A percentile compares a stretch with the other conserved stretches of the same genome.
phyloP scores from a whole-genome alignment of 2,888 invertebrate genomes.

The Stenichneumon culpator region DNA sequence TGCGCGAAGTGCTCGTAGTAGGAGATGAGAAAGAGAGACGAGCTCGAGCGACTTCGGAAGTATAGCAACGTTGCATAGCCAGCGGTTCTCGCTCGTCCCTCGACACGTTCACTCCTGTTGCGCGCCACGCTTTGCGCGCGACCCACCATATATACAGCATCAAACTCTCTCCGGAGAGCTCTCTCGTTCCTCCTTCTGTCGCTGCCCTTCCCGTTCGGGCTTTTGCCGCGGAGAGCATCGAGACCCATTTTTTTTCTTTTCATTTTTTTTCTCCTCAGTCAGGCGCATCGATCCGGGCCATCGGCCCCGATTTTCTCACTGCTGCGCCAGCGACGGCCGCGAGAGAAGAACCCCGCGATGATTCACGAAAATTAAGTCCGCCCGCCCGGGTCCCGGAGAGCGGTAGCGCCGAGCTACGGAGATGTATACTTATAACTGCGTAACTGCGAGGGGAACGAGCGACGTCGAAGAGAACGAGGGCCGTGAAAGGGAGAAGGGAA shows the following conservation, averaged over 20 bases:
- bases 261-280: slow-evolving; percentile 18
- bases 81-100: slow-evolving; percentile 15
- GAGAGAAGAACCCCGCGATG: slow-evolving; percentile 53
- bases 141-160: background rate
- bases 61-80: background rate
- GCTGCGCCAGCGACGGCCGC: slow-evolving; percentile 1
- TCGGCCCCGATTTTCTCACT: slow-evolving; percentile 65
- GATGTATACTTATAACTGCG: slow-evolving; percentile 2
- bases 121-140: slow-evolving; percentile 11
- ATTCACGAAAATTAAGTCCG: slow-evolving; percentile 71
- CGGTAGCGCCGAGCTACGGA: background rate
- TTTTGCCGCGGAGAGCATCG: slow-evolving; percentile 33
- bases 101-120: slow-evolving; percentile 36
- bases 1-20: background rate
- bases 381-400: slow-evolving; percentile 42
- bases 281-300: slow-evolving; percentile 70
- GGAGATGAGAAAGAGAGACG: slow-evolving; percentile 37
- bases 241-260: slow-evolving; percentile 38
- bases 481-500: background rate
- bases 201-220: slow-evolving; percentile 21
- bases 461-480: slow-evolving; percentile 2
- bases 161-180: slow-evolving; percentile 15
- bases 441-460: background rate
- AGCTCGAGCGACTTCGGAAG: slow-evolving; percentile 40
- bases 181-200: slow-evolving; percentile 9